Evolutionary conservation across 2,113 vertebrate species (phyloP).

Genomic region (Fregata magnificens): DNA sequence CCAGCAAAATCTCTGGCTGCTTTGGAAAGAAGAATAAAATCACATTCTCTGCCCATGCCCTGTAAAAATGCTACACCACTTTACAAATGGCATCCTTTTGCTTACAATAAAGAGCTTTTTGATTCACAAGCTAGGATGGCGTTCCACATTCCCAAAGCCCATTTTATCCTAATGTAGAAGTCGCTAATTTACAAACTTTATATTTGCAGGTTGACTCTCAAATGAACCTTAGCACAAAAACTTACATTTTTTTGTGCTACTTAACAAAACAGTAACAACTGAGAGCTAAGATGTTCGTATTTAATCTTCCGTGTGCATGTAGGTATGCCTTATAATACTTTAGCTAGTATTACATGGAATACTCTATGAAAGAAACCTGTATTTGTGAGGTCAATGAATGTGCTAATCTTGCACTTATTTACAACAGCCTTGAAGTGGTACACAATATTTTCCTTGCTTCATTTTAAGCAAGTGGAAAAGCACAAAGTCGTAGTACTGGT

Average conservation of each 20-base stretch:
- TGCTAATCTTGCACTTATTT: neutral
- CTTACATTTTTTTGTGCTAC: neutral
- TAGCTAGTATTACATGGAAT: neutral
- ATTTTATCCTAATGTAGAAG: neutral
- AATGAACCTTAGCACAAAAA: neutral
- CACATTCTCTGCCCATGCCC: neutral
- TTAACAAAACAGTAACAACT: neutral
- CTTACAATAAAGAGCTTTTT: neutral
- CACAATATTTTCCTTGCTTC: neutral
- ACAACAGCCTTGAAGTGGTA: neutral
- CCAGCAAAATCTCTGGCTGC: neutral
- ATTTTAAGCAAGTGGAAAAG: neutral
- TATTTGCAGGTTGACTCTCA: neutral
- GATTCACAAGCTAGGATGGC: neutral
- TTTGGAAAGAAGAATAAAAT: neutral
- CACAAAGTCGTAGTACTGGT: neutral
- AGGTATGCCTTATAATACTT: neutral
- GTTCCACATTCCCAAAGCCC: neutral
- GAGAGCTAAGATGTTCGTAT: neutral
- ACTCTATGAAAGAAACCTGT: rapidly evolving
- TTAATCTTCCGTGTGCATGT: neutral
- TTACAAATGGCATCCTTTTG: neutral
- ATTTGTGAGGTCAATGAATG: neutral
- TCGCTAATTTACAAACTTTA: neutral
- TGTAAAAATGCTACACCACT: neutral